Evolutionary conservation across 2,888 invertebrate species (phyloP), one percentile per base, ranked within the genome.

Genomic region (Polyommatus iphigenia): DNA sequence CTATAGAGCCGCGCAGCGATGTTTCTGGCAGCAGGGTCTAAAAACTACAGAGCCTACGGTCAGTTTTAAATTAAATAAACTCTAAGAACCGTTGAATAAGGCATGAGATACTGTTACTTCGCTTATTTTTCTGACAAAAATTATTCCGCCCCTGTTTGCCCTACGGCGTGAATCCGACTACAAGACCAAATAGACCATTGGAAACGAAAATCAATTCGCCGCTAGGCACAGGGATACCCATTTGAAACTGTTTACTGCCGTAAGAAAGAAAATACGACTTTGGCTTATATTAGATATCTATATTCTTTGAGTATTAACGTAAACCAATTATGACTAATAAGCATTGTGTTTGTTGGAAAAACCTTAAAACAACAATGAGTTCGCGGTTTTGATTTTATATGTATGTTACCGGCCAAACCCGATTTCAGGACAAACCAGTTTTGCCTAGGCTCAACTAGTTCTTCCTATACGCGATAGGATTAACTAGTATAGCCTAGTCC

Each of bases 181-280:
- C 62, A 62, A 62, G 67, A 67, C 29, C 6, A 67, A 67, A 67
- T 67, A 67, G 67, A 67, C 29, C 15, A 67, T 67, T 67, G 67
- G 15, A 32, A 67, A 32, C 29, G 67, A 67, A 67, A 18, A 67
- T 67, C 67, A 15, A 67, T 67, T 67, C 20, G 29, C 18, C 67
- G 67, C 67, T 67, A 32, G 29, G 29, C 67, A 67, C 29, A 18
- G 6, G 29, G 29, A 67, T 67, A 67, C 29, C 32, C 67, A 67
- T 29, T 67, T 29, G 29, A 67, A 15, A 32, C 67, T 67, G 67
- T 67, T 67, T 29, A 4, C 29, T 67, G 13, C 7, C 6, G 24
- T 18, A 29, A 15, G 32, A 67, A 15, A 8, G 20, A 62, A 62
- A 24, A 24, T 13, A 62, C 20, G 13, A 62, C 20, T 20, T 62